phyloP scores from a whole-genome alignment of 2,888 invertebrate species.

The Rhagonycha fulva region DNA sequence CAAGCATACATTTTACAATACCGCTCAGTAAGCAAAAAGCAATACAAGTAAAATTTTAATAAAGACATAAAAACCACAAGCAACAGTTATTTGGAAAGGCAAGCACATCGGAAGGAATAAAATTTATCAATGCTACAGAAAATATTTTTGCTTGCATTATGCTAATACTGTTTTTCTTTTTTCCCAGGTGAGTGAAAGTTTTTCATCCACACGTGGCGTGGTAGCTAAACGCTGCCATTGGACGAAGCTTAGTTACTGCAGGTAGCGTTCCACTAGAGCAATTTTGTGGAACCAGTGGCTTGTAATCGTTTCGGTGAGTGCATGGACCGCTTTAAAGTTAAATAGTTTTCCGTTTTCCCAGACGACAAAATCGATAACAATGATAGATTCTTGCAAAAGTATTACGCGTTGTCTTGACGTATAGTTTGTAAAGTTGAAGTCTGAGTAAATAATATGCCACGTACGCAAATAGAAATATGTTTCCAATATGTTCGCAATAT shows the following conservation, averaged over 20 bases:
- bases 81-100: not conserved
- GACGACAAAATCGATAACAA: not conserved
- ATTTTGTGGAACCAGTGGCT: not conserved
- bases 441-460: slow-evolving; percentile 27
- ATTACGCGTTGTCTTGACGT: not conserved
- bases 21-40: not conserved
- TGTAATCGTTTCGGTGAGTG: not conserved
- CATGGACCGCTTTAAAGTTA: not conserved
- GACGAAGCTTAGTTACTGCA: not conserved
- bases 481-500: slow-evolving; percentile 22
- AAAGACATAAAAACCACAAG: not conserved
- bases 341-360: not conserved
- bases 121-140: not conserved
- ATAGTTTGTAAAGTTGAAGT: slow-evolving; percentile 13
- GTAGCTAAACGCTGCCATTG: too few species aligned
- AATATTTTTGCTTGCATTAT: too few species aligned
- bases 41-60: not conserved
- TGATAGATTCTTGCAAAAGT: not conserved
- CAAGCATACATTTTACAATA: not conserved
- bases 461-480: slow-evolving; percentile 15
- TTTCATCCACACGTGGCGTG: too few species aligned
- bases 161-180: not conserved
- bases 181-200: not conserved
- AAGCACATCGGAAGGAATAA: not conserved
- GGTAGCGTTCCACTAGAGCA: not conserved